Evolutionary conservation across 2,888 invertebrate genomes (phyloP), one percentile per base, ranked within the genome.

Genomic region (Ophioninae sp.): DNA sequence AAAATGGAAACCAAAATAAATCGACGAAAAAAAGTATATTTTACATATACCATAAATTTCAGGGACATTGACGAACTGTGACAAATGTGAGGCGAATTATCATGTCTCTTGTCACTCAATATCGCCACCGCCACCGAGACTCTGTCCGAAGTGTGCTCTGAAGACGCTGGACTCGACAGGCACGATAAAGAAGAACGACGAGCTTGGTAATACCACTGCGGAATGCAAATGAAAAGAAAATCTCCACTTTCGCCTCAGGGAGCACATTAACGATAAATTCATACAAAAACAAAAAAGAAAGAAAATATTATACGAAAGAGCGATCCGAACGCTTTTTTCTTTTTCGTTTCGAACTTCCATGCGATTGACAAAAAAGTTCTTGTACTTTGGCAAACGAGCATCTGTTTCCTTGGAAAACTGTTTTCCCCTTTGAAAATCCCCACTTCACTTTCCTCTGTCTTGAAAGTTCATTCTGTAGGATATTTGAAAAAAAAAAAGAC

Each of bases 61-160:
- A 94, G 94, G 94, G 83, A 91, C 91, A 37, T 88, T 94, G 81
- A 90, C 93, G 30, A 89, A 93, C n/a, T 94, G 94, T 86, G 94
- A 94, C 85, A 92, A 91, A 83, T 94, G 94, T 87, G 89, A 93
- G 76, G 92, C 93, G 77, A 93, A 93, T 83, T 94, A 94, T 88
- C 94, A 94, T 87, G 90, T 94, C 10, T 93, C 93, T 73, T 94
- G 94, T 86, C 94, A 94, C 87, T 93, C 94, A 83, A 90, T 93
- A 69, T 93, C 94, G 8, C 90, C 94, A 9, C 91, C 93, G 67
- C 92, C 93, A 2, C 92, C 93, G 10, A 91, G 92, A 72, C 93
- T 93, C 80, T 94, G 94, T 87, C 94, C 94, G 8, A 93, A 93
- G 85, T 94, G 94, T 85, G 90, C 92, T 6, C 87, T 87, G 17